These are phyloP conservation scores for Oscheius sp. DNA, from an alignment of 2,888 invertebrate species.

Conservation along the genomic window DNA sequence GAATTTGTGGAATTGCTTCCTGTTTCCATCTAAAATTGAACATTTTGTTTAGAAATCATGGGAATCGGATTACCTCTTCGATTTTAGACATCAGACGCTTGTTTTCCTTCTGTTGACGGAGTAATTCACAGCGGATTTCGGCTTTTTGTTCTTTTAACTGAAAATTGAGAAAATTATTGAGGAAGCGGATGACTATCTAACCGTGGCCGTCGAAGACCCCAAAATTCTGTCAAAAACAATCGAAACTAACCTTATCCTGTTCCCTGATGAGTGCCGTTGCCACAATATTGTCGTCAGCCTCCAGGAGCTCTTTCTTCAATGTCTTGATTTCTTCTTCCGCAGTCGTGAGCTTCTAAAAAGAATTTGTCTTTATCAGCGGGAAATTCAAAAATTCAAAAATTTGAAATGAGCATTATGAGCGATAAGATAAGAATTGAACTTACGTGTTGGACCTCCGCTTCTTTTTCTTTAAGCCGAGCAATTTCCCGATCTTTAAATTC, in stretches of 20 bases:
- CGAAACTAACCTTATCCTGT: slow-evolving; percentile 40
- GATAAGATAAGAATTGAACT: slow-evolving; percentile 18
- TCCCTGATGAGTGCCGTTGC: slow-evolving; percentile 43
- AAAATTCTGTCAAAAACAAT: slow-evolving; percentile 1
- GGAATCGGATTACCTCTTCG: background rate
- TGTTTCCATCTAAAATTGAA: slow-evolving; percentile 11
- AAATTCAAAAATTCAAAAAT: slow-evolving; percentile 19
- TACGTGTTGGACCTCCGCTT: slow-evolving; percentile 15
- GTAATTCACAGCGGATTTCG: slow-evolving; percentile 27
- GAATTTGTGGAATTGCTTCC: background rate
- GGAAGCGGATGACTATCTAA: background rate
- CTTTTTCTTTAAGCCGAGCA: slow-evolving; percentile 14
- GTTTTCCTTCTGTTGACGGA: slow-evolving; percentile 26
- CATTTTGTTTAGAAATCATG: background rate
- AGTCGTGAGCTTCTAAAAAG: background rate
- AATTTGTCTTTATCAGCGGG: background rate
- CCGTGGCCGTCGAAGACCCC: too few relatives aligned
- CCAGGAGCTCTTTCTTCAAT: slow-evolving; percentile 78
- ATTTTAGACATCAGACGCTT: slow-evolving; percentile 21
- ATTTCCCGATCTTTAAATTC: slow-evolving; percentile 29
- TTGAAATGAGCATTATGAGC: too few relatives aligned
- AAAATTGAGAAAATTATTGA: background rate
- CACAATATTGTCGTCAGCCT: slow-evolving; percentile 42
- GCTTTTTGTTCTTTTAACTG: slow-evolving; percentile 36
- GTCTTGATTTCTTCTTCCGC: slow-evolving; percentile 73